Conservation (phyloP, 2,797 vertebrate genomes). For the Champsocephalus esox region DNA sequence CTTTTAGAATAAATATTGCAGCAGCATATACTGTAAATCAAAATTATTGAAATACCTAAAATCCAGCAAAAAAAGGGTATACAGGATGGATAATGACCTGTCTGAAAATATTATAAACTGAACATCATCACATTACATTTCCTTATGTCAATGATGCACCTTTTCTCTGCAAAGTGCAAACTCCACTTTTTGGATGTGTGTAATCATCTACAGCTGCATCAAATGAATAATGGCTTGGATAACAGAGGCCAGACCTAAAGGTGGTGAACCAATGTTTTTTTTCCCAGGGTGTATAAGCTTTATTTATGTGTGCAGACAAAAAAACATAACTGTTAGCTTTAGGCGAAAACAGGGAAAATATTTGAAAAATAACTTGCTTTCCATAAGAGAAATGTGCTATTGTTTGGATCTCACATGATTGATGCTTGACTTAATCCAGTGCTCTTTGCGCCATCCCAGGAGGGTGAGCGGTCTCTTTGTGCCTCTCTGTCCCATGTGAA, state of each 20-base stretch:
- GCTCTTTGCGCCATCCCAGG: slow-evolving; percentile 81
- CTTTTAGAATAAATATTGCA: neutral
- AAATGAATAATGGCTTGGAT: slow-evolving; percentile 62
- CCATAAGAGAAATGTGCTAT: slow-evolving; percentile 61
- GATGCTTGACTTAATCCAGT: slow-evolving; percentile 86
- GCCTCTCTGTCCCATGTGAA: slow-evolving; percentile 78
- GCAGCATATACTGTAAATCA: neutral
- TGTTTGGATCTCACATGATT: slow-evolving; percentile 82
- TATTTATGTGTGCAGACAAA: slow-evolving; percentile 34
- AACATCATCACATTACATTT: slow-evolving; percentile 17
- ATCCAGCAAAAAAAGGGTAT: neutral
- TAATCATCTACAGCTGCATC: slow-evolving; percentile 63
- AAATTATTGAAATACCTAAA: neutral
- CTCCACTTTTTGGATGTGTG: slow-evolving; percentile 30
- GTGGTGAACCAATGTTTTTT: slow-evolving; percentile 49
- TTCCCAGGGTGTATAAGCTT: slow-evolving; percentile 48
- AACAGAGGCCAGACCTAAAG: slow-evolving; percentile 57
- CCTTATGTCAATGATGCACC: slow-evolving; percentile 3
- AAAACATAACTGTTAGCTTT: slow-evolving; percentile 47
- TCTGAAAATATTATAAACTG: slow-evolving; percentile 10
- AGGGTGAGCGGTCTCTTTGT: slow-evolving; percentile 81
- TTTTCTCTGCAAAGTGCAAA: slow-evolving; percentile 21
- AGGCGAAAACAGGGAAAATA: slow-evolving; percentile 32
- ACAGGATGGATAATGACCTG: neutral
- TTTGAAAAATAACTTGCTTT: slow-evolving; percentile 55